Percentiles rank a stretch among this genome's conserved stretches.
Evolutionary conservation across 2,113 vertebrate species (phyloP).

Genomic region (Platysternon megacephalum): DNA sequence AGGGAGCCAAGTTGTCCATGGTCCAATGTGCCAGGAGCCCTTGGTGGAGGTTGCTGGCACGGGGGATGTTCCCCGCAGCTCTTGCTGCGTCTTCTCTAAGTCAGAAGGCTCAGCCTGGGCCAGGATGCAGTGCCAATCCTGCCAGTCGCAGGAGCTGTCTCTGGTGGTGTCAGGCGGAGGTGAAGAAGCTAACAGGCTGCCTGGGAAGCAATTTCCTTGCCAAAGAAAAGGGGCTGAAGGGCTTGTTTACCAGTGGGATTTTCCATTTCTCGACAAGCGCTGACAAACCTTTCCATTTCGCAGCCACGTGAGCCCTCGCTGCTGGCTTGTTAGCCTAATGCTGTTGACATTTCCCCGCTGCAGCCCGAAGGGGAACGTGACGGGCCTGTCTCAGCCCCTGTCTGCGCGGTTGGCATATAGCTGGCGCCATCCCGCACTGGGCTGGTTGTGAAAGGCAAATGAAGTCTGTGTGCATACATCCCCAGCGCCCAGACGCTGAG

Average conservation of each 20-base stretch:
- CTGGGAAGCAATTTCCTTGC: neutral
- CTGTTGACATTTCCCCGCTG: neutral
- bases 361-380: neutral
- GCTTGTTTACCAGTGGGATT: neutral
- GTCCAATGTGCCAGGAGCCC: neutral
- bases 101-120: neutral
- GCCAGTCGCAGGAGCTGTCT: neutral
- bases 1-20: neutral
- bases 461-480: neutral
- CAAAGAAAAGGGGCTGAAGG: neutral
- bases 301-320: neutral
- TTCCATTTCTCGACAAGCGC: neutral
- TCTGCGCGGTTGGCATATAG: neutral
- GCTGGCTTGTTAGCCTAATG: neutral
- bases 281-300: neutral
- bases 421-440: neutral
- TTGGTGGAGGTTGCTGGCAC: neutral
- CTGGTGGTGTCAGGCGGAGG: neutral
- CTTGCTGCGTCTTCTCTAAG: accelerated
- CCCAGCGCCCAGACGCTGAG: neutral
- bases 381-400: neutral
- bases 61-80: neutral
- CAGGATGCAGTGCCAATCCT: neutral
- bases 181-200: too few species aligned
- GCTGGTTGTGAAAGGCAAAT: neutral